Conservation (phyloP, 2,888 invertebrate species). For the Cremastinae sp. region DNA sequence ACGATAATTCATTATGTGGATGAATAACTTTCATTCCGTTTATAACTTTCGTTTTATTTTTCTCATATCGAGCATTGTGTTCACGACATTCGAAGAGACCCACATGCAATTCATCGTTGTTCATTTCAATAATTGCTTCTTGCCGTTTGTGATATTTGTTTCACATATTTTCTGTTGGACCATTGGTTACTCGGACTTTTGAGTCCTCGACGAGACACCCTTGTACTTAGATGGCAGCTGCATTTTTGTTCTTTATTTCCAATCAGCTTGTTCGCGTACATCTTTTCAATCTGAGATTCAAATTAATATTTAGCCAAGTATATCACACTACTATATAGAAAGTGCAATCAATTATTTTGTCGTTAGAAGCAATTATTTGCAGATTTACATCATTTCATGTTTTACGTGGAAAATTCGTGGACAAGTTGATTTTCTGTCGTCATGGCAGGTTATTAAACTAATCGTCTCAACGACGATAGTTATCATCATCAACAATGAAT, state of each 20-base stretch:
- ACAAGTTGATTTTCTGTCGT: conserved; percentile 1
- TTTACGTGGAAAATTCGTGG: background rate
- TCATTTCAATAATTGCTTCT: background rate
- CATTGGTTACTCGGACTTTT: background rate
- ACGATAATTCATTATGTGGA: conserved; percentile 72
- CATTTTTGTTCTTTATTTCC: conserved; percentile 32
- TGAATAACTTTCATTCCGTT: conserved; percentile 74
- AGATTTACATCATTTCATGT: background rate
- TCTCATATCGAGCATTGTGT: conserved; percentile 45
- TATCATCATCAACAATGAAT: conserved; percentile 59
- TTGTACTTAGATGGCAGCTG: conserved; percentile 44
- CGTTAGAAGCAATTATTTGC: background rate
- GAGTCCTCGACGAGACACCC: conserved; percentile 5
- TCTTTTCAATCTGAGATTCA: too few relatives aligned
- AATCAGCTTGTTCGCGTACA: too few relatives aligned
- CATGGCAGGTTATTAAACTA: background rate
- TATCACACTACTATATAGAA: background rate
- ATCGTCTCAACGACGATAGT: conserved; percentile 37
- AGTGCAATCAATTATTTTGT: conserved; percentile 8
- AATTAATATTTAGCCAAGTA: background rate
- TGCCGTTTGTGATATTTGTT: background rate
- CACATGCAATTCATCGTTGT: background rate
- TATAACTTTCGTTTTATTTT: background rate
- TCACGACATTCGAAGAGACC: conserved; percentile 15
- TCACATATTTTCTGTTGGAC: conserved; percentile 7